Conservation (phyloP, 1,140 invertebrate genomes). For the Diabrotica undecimpunctata region DNA sequence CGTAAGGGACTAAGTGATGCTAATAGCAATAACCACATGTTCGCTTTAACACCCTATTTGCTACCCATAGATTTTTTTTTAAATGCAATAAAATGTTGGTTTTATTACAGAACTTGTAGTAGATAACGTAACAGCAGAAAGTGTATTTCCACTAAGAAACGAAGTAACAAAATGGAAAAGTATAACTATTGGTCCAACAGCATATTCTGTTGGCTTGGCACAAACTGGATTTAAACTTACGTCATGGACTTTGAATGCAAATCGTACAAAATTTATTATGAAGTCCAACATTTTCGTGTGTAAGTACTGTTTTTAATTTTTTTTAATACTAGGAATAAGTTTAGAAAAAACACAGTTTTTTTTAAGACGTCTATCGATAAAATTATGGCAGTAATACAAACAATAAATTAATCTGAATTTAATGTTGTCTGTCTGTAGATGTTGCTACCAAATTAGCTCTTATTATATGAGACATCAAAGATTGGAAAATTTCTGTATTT, state of each 20-base stretch:
- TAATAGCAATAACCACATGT: too few species aligned
- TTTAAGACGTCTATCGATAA: neutral
- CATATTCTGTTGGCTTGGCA: conserved; percentile 26
- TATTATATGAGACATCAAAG: neutral
- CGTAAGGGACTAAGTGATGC: too few species aligned
- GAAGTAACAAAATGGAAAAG: conserved; percentile 28
- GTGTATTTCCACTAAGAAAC: conserved; percentile 20
- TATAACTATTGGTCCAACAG: conserved; percentile 21
- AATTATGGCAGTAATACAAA: neutral
- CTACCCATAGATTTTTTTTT: neutral
- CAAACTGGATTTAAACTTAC: conserved; percentile 16
- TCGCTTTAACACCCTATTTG: too few species aligned
- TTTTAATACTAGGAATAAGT: neutral
- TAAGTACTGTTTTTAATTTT: neutral
- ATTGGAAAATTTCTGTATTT: too few species aligned
- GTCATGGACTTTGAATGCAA: conserved; percentile 8
- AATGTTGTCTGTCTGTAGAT: neutral
- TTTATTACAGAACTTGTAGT: conserved; percentile 30
- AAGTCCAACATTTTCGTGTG: neutral
- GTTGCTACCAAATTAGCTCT: neutral
- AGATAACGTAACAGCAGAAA: conserved; percentile 23
- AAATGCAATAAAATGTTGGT: neutral
- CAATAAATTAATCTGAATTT: neutral
- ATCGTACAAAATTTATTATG: conserved; percentile 3
- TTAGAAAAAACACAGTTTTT: neutral